A percentile compares a stretch with the other conserved stretches of the same genome.
Evolutionary conservation across 2,113 vertebrate genomes (phyloP).

Genomic region (Eulacestoma nigropectus): DNA sequence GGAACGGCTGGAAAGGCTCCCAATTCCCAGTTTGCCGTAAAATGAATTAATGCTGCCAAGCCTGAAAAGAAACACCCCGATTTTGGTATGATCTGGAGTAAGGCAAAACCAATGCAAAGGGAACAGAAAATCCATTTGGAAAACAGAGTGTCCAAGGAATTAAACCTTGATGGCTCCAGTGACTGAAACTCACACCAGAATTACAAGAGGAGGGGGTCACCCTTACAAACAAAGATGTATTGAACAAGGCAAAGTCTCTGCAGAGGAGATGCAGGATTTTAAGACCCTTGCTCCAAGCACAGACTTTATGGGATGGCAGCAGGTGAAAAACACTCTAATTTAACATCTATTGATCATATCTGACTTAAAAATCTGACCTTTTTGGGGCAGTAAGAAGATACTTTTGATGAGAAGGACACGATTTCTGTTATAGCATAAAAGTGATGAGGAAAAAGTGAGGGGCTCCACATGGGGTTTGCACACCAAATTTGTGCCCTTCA

Average conservation of each 20-base stretch:
- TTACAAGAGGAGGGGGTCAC: neutral
- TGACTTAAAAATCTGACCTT: neutral
- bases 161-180: neutral
- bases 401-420: neutral
- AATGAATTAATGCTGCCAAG: neutral
- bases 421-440: neutral
- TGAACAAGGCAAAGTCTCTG: neutral
- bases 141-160: neutral
- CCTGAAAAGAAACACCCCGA: neutral
- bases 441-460: too few species aligned
- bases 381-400: fast-evolving
- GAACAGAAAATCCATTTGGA: neutral
- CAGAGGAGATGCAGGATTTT: neutral
- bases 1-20: neutral
- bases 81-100: neutral
- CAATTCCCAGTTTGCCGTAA: neutral
- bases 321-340: neutral
- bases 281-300: neutral
- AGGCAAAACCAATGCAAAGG: neutral
- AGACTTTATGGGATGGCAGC: neutral
- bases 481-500: neutral
- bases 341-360: neutral
- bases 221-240: fast-evolving
- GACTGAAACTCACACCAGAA: neutral
- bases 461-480: neutral